Evolutionary conservation across 2,113 vertebrate species (phyloP).

Genomic region (Sander lucioperca): DNA sequence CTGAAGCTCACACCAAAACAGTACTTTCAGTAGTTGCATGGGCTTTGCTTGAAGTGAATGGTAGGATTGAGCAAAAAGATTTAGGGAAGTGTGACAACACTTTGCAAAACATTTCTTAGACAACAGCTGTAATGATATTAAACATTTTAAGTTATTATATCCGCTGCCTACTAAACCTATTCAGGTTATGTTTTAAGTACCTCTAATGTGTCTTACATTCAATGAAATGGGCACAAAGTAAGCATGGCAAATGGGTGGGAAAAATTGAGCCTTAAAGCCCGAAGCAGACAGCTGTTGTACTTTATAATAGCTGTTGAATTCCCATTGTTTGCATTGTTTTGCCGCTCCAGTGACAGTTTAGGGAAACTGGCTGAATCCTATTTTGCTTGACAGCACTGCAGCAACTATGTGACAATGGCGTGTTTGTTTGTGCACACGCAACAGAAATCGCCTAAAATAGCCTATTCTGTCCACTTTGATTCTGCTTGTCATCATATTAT

Average conservation of each 20-base stretch:
- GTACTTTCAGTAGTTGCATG: too few relatives aligned
- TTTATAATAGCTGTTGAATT: conserved; percentile 59
- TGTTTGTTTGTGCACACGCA: conserved; percentile 52
- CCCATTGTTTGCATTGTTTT: conserved; percentile 67
- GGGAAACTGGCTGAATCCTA: conserved; percentile 56
- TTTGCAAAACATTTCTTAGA: conserved; percentile 8
- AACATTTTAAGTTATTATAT: conserved; percentile 8
- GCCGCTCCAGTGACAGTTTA: conserved; percentile 51
- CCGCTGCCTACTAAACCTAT: conserved; percentile 7
- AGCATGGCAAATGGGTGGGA: conserved; percentile 21
- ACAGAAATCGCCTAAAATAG: conserved; percentile 64
- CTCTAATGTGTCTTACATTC: conserved; percentile 5
- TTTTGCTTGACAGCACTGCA: conserved; percentile 61
- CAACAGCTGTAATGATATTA: conserved; percentile 8
- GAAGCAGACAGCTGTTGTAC: conserved; percentile 57
- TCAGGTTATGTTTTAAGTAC: background rate
- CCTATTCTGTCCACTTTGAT: conserved; percentile 63
- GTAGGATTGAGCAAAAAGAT: background rate
- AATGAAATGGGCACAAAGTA: conserved; percentile 22
- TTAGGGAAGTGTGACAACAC: background rate
- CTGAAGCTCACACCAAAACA: background rate
- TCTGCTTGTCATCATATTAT: conserved; percentile 60
- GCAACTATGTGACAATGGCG: conserved; percentile 47
- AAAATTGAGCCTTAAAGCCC: conserved; percentile 36
- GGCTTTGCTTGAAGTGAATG: background rate